These are phyloP conservation scores for Glyphotaelius pellucidus DNA, from an alignment of 2,888 invertebrate genomes.

Conservation along the genomic window DNA sequence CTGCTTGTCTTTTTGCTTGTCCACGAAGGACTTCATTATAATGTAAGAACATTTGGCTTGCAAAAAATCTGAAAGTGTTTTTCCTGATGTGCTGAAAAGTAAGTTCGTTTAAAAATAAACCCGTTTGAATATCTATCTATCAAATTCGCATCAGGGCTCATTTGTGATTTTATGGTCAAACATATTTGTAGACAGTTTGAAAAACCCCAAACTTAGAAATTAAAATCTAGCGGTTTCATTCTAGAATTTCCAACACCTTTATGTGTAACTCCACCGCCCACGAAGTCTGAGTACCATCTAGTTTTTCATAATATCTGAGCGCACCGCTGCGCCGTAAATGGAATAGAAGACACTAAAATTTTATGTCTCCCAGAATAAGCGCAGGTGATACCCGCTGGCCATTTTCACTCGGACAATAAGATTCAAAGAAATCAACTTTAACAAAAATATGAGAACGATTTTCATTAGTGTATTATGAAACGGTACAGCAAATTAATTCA, in stretches of 20 bases:
- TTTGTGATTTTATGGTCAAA: no score
- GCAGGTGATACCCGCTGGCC: neutral
- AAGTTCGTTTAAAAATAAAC: no score
- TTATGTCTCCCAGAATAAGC: neutral
- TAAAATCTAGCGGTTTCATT: neutral
- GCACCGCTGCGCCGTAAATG: neutral
- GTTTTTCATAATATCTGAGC: conserved; percentile 8
- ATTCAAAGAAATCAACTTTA: neutral
- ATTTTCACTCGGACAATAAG: neutral
- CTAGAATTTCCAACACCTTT: neutral
- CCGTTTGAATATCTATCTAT: no score
- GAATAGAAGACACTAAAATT: neutral
- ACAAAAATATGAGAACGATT: neutral
- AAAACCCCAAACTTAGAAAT: no score
- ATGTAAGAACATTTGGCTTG: no score
- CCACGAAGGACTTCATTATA: no score
- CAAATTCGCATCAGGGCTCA: no score
- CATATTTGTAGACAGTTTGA: no score
- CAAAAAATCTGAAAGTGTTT: no score
- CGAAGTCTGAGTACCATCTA: neutral
- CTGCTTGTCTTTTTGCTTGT: no score
- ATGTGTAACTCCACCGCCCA: neutral
- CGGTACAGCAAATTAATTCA: neutral
- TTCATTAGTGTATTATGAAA: neutral
- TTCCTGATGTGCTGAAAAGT: no score